phyloP scores from a whole-genome alignment of 2,888 invertebrate genomes.

The Onchidella celtica region DNA sequence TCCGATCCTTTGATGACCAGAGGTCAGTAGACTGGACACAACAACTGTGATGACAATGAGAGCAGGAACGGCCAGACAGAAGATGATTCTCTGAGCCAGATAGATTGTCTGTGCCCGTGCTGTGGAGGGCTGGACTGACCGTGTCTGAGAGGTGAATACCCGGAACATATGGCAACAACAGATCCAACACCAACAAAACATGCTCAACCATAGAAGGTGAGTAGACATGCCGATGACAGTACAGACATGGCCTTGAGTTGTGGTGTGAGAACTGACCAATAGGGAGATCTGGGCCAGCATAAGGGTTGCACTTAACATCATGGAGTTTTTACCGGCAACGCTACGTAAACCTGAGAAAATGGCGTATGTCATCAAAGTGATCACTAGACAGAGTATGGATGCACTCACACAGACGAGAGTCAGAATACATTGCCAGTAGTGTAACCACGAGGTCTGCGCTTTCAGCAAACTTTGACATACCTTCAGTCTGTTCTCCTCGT shows the following conservation, averaged over 20 bases:
- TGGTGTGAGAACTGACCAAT: constrained; percentile 4
- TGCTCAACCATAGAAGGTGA: constrained; percentile 38
- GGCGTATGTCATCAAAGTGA: constrained; percentile 17
- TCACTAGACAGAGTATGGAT: constrained; percentile 26
- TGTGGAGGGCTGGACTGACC: not conserved
- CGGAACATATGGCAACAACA: constrained; percentile 45
- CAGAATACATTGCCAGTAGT: not conserved
- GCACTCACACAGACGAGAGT: constrained; percentile 16
- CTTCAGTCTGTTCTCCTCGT: not conserved
- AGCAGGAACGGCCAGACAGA: not conserved
- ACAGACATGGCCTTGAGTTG: not conserved
- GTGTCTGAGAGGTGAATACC: constrained; percentile 23
- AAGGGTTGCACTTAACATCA: constrained; percentile 13
- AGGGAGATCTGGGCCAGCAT: constrained; percentile 30
- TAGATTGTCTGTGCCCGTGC: not conserved
- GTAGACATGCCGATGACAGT: constrained; percentile 7
- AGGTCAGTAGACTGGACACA: not conserved
- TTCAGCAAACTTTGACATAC: constrained; percentile 18
- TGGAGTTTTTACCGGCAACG: constrained; percentile 30
- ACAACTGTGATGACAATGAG: not conserved
- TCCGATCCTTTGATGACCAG: constrained; percentile 12
- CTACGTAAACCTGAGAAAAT: constrained; percentile 13
- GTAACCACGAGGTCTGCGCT: not conserved
- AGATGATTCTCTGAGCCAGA: not conserved
- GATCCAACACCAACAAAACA: constrained; percentile 38